These are phyloP conservation scores for Pachypanchax playfairii DNA, from an alignment of 2,113 vertebrate genomes.

Conservation along the genomic window DNA sequence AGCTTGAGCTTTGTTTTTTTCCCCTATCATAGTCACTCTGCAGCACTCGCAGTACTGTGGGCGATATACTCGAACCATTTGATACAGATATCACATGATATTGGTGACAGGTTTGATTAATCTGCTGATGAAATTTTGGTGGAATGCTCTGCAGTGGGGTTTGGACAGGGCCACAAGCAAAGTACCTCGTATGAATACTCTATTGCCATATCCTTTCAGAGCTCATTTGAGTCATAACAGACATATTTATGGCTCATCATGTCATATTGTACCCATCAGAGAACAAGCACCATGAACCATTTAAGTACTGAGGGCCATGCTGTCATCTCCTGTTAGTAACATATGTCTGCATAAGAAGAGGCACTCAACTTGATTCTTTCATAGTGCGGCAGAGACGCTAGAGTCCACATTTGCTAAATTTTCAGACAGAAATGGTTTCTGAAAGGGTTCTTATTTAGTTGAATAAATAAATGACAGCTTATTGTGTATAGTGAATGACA, in stretches of 20 bases:
- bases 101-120: conserved; percentile 74
- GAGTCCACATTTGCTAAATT: conserved; percentile 29
- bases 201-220: conserved; percentile 69
- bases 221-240: conserved; percentile 76
- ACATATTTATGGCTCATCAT: conserved; percentile 79
- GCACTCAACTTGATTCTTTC: conserved; percentile 66
- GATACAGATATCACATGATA: conserved; percentile 70
- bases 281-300: conserved; percentile 74
- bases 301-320: conserved; percentile 79
- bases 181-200: conserved; percentile 63
- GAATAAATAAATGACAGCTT: conserved; percentile 34
- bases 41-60: conserved; percentile 24
- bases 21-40: conserved; percentile 7
- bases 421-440: conserved; percentile 31
- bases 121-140: conserved; percentile 60
- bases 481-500: conserved; percentile 36
- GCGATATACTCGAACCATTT: conserved; percentile 29
- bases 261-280: conserved; percentile 73
- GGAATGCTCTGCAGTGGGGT: conserved; percentile 55
- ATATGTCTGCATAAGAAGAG: conserved; percentile 70
- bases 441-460: conserved; percentile 44
- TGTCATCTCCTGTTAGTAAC: conserved; percentile 74
- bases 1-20: conserved; percentile 4
- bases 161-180: conserved; percentile 64
- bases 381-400: conserved; percentile 24